phyloP scores from a whole-genome alignment of 2,888 invertebrate species.

The Hipparchia sbordonii region DNA sequence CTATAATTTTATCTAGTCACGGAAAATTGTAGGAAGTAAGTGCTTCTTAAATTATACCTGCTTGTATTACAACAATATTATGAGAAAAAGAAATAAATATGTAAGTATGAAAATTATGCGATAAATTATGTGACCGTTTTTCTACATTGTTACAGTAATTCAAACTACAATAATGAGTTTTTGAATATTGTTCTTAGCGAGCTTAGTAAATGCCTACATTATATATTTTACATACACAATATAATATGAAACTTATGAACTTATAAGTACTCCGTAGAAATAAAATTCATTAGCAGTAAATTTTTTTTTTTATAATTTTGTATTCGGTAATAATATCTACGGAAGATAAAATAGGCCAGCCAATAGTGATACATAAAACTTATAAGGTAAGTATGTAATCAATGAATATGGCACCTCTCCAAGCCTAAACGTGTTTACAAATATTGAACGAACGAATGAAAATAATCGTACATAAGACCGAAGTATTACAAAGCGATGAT shows the following conservation, averaged over 20 bases:
- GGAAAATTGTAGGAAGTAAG: constrained; percentile 4
- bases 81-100: not conserved
- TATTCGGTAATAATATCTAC: too few relatives aligned
- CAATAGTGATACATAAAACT: not conserved
- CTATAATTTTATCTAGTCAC: constrained; percentile 1
- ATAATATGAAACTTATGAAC: too few relatives aligned
- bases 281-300: too few relatives aligned
- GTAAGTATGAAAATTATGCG: too few relatives aligned
- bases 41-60: constrained; percentile 7
- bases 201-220: too few relatives aligned
- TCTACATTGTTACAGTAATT: not conserved
- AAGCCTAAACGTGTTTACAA: constrained; percentile 56
- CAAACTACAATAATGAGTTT: not conserved
- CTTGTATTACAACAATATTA: not conserved
- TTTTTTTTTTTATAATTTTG: not conserved
- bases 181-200: not conserved
- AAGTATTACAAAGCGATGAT: constrained; percentile 27
- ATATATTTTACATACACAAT: too few relatives aligned
- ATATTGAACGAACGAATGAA: constrained; percentile 48
- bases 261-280: too few relatives aligned
- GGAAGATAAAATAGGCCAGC: not conserved
- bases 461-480: constrained; percentile 35
- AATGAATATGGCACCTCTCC: constrained; percentile 55
- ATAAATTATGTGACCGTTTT: not conserved
- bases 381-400: constrained; percentile 42